Base-by-base conservation (phyloP, 1,140 invertebrate species). In the Temnothorax longispinosus region DNA sequence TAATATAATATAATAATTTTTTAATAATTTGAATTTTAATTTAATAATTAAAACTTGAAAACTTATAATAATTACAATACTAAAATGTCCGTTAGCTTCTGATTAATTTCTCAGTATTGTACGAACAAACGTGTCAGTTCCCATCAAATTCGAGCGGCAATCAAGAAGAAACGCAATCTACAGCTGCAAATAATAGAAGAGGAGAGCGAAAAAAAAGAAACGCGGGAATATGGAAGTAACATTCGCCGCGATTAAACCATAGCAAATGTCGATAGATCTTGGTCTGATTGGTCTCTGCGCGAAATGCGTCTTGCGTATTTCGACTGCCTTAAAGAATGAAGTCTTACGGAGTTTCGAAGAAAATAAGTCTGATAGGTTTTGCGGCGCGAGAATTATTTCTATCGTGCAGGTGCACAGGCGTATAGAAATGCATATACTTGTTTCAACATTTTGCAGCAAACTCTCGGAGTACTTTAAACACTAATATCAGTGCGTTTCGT, bases 161-260 rank as follows among this genome's bases (percentile, higher is more conserved):
- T 72, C 67, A 10, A 6, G 6, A 82, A 72, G 65, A 27, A 82
- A 60, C 67, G 67, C 52, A 71, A 56, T 81, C 44, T 10, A 41
- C 8, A 41, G 21, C 38, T 10, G 15, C 15, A 54, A 82, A 82
- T 69, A 72, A 81, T 72, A 32, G 41, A 35, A 64, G 27, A 35
- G 18, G 58, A 74, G 47, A 6, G 21, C 8, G 32, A 32, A 60
- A 58, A 21, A 32, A 35, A 74, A 58, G 21, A 52, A 35, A 69
- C 11, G 2, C 13, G 7, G 5, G 8, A 27, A 27, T 27, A 27
- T 27, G 27, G 27, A 27, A 56, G 38, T 10, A 38, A 62, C 77
- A 38, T 56, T 82, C 27, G 69, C 27, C 32, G 47, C 56, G 67
- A 87, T 87, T 87, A 84, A 87, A 81, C 44, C n/a, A 5, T 72